Base-by-base conservation (phyloP, 92 coral and sea anemone genomes). In the Blastomussa wellsi region DNA sequence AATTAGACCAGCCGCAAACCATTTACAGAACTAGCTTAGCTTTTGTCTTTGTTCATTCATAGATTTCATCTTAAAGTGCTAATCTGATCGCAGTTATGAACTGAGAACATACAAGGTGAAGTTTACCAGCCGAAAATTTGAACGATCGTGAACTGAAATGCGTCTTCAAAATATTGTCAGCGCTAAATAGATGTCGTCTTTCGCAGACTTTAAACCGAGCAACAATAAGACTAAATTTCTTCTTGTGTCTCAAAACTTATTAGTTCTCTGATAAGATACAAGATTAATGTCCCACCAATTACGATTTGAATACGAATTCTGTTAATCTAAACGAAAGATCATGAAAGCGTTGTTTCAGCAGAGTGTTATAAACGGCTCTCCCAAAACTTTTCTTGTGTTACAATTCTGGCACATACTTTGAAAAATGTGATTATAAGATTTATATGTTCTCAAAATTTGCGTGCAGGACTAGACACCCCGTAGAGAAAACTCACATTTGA, bases 391-490 rank as follows among this genome's bases (percentile, higher is more conserved):
- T 24, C 37, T 22, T 42, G 44, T 11, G 6, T 80, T 47, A 55
- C 5, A 52, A 10, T 22, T 35, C 38, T 2, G 12, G 10, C 11
- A 69, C 75, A 67, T 5, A n/a, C 37, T 5, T 11, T 1, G 5
- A 26, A 38, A n/a, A n/a, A 37, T 73, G n/a, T 14, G 44, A 39
- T 44, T 44, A 44, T 64, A 60, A 16, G 60, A 42, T 7, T 80
- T 80, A 2, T 64, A 42, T 14, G 68, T 26, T 80, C 35, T 64
- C 32, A 14, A 26, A 24, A 31, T 68, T 79, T 80, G 84, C 84
- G 65, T 47, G 64, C 84, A 32, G 17, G 72, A 20, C 5, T 7
- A 72, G 74, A 75, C 64, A 20, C 39, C 87, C 73, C 48, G 87
- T 59, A 4, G 87, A 26, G 80, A 22, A 74, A 74, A 62, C 44